A percentile compares a stretch with the other conserved stretches of the same genome.
These are phyloP conservation scores for Crenuchus spilurus DNA, from an alignment of 2,797 vertebrate species.

Conservation along the genomic window DNA sequence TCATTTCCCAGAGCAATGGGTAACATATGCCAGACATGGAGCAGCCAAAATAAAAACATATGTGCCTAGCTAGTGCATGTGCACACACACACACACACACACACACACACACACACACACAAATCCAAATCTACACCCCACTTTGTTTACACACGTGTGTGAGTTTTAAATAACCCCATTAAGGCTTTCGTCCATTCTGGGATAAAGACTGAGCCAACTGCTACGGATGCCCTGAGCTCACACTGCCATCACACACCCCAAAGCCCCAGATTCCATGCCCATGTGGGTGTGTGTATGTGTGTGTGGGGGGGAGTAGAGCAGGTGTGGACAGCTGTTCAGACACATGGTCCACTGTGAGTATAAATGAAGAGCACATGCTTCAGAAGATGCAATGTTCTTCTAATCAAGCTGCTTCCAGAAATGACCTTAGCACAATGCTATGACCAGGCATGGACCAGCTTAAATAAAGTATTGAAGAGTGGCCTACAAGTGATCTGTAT, in stretches of 20 bases:
- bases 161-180: constrained; percentile 18
- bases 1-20: constrained; percentile 11
- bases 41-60: constrained; percentile 13
- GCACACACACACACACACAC: constrained; percentile 20
- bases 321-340: constrained; percentile 10
- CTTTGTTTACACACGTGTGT: constrained; percentile 1
- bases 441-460: background rate
- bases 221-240: constrained; percentile 15
- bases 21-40: constrained; percentile 39
- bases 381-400: background rate
- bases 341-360: background rate
- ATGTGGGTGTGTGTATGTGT: background rate
- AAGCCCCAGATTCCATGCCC: constrained; percentile 5
- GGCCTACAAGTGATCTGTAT: no score
- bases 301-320: background rate
- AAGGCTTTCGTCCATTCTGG: constrained; percentile 9
- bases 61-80: constrained; percentile 1
- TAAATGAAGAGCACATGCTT: background rate
- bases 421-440: background rate
- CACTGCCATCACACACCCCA: background rate
- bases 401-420: background rate
- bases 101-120: constrained; percentile 37
- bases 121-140: constrained; percentile 12
- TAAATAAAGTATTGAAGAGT: no score
- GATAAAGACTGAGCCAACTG: background rate